Evolutionary conservation across 2,888 invertebrate genomes (phyloP).

Genomic region (Ophraella communa): DNA sequence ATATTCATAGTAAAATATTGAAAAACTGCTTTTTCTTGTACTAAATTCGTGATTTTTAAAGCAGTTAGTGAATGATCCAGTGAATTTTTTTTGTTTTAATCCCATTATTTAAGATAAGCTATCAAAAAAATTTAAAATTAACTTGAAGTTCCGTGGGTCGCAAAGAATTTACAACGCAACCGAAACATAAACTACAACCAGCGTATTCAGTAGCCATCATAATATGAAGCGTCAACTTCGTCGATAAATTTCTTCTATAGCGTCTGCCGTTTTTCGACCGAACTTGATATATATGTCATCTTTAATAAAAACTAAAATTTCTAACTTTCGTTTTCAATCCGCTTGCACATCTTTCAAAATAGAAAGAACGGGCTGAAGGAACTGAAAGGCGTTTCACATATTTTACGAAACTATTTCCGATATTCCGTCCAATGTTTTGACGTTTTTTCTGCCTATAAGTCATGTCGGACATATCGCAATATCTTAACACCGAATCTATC

Average conservation of each 20-base stretch:
- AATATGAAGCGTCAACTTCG: neutral
- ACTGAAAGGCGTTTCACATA: conserved; percentile 21
- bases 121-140: too few species aligned
- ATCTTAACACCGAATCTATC: conserved; percentile 37
- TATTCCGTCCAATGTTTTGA: conserved; percentile 29
- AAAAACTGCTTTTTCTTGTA: too few species aligned
- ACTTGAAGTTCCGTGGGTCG: too few species aligned
- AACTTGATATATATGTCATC: neutral
- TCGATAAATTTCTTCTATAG: neutral
- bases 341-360: conserved; percentile 7
- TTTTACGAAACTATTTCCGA: conserved; percentile 26
- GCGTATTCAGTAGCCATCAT: too few species aligned
- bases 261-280: neutral
- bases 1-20: too few species aligned
- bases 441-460: conserved; percentile 35
- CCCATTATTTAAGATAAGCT: too few species aligned
- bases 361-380: neutral
- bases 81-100: too few species aligned
- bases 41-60: too few species aligned
- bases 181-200: too few species aligned
- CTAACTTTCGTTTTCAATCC: conserved; percentile 10
- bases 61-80: too few species aligned
- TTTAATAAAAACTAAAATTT: conserved; percentile 19
- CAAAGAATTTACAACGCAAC: too few species aligned
- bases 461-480: conserved; percentile 34